Base-by-base conservation (phyloP, 2,113 vertebrate genomes). In the Oncorhynchus keta region DNA sequence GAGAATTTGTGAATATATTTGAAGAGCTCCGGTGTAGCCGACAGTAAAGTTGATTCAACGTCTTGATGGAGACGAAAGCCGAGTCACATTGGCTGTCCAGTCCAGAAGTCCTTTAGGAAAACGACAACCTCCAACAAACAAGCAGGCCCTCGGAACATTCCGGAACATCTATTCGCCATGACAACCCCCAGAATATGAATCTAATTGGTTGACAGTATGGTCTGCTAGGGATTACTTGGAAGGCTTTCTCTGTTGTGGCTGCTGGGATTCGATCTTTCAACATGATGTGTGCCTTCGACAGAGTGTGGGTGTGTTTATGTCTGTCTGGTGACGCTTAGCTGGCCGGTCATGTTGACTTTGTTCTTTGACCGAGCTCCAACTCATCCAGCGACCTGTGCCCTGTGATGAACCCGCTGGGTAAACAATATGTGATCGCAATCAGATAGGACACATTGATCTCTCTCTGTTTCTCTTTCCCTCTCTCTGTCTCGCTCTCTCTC, bases 331-430 rank as follows among this genome's bases (percentile, higher is more conserved):
- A 18, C 57, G 65, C 70, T 39, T 61, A 24, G 64, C 16, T 45
- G 51, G 61, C 30, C 9, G 5, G 16, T 73, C 70, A 32, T 68
- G 45, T 87, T 72, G 81, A 93, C 92, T 90, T 88, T 90, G 90
- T 74, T 82, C 86, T 74, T 45, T 79, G 48, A 26, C 35, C 55
- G 32, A 76, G 83, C 68, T 90, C 91, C 89, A 91, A 77, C 87
- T 88, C 89, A 84, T 76, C 74, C 20, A 68, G 4, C 85, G 70
- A 86, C 77, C 82, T 79, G 57, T 82, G 88, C 26, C 57, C 75
- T 76, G 62, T 78, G 88, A 90, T 91, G 87, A 91, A 71, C 39
- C n/a, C 3, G 48, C 74, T 61, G 13, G 0, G 62, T 79, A 78
- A 90, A 87, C 78, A 86, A 76, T 79, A 70, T 49, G 69, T 12